Percentiles rank a stretch among this genome's conserved stretches.
These are phyloP conservation scores for Drosophila arawakana DNA, from an alignment of 1,140 invertebrate species.

Conservation along the genomic window DNA sequence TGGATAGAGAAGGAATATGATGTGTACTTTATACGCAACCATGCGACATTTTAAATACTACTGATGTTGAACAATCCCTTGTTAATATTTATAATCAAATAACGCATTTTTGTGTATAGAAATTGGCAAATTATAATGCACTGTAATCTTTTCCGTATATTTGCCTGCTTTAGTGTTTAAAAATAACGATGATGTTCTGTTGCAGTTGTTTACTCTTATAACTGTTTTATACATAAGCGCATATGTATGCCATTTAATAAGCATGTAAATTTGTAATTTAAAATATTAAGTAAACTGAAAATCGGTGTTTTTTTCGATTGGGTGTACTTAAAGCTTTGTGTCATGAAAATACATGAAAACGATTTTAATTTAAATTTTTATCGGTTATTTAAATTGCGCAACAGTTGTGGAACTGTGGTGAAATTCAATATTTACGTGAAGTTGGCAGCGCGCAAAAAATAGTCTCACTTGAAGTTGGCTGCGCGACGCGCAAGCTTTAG, in stretches of 20 bases:
- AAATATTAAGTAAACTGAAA: slow-evolving; percentile 53
- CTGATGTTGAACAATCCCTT: slow-evolving; percentile 1
- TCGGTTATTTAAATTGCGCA: not conserved
- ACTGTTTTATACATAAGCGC: slow-evolving; percentile 31
- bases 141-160: slow-evolving; percentile 33
- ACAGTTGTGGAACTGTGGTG: slow-evolving; percentile 12
- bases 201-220: slow-evolving; percentile 32
- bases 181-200: slow-evolving; percentile 34
- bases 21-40: slow-evolving; percentile 95
- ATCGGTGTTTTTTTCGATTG: not conserved
- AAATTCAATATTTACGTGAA: slow-evolving; percentile 4
- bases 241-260: slow-evolving; percentile 56
- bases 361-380: too few species aligned
- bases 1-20: slow-evolving; percentile 98
- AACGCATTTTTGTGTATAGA: slow-evolving; percentile 54
- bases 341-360: not conserved
- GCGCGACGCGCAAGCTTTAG: slow-evolving; percentile 34
- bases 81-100: slow-evolving; percentile 10
- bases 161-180: slow-evolving; percentile 32
- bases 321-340: too few species aligned
- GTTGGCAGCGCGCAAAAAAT: slow-evolving; percentile 30
- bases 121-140: slow-evolving; percentile 45
- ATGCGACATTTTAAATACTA: slow-evolving; percentile 91
- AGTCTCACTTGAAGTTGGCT: slow-evolving; percentile 22
- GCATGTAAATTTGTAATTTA: slow-evolving; percentile 74